These are phyloP conservation scores for Eristalis pertinax DNA, from an alignment of 2,888 invertebrate genomes.

Conservation along the genomic window DNA sequence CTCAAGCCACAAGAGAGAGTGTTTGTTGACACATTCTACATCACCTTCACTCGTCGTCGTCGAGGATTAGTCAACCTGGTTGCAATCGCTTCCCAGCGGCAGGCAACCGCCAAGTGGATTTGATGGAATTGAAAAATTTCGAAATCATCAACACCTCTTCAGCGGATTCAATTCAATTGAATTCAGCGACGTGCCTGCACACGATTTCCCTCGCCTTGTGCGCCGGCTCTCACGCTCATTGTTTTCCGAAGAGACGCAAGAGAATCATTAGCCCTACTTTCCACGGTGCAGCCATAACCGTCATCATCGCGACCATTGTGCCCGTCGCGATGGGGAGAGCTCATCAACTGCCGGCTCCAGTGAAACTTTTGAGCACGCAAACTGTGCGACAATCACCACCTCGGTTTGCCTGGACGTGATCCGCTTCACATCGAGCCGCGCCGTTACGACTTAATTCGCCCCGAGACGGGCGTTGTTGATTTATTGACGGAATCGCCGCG, in stretches of 20 bases:
- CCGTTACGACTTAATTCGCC: constrained; percentile 20
- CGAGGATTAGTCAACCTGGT: neutral
- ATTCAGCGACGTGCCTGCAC: constrained; percentile 21
- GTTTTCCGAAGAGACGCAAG: constrained; percentile 28
- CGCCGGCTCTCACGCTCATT: constrained; percentile 60
- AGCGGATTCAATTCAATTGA: constrained; percentile 39
- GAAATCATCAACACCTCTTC: constrained; percentile 53
- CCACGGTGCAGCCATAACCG: constrained; percentile 51
- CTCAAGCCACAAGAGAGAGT: too few species aligned
- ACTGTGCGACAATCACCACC: constrained; percentile 19
- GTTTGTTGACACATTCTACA: neutral
- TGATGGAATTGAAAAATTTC: constrained; percentile 22
- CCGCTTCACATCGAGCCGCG: neutral
- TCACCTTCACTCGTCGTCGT: neutral
- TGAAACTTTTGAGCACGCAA: constrained; percentile 59
- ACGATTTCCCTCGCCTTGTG: constrained; percentile 34
- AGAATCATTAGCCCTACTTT: constrained; percentile 65
- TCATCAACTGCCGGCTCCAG: constrained; percentile 23
- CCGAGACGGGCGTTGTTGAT: neutral
- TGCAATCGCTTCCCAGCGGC: neutral
- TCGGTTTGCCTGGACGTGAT: neutral
- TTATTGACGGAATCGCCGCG: neutral
- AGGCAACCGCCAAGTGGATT: neutral
- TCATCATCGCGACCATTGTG: constrained; percentile 10
- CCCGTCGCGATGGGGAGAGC: neutral